Base-by-base conservation (phyloP, 2,888 invertebrate genomes). In the Resseliella maxima region DNA sequence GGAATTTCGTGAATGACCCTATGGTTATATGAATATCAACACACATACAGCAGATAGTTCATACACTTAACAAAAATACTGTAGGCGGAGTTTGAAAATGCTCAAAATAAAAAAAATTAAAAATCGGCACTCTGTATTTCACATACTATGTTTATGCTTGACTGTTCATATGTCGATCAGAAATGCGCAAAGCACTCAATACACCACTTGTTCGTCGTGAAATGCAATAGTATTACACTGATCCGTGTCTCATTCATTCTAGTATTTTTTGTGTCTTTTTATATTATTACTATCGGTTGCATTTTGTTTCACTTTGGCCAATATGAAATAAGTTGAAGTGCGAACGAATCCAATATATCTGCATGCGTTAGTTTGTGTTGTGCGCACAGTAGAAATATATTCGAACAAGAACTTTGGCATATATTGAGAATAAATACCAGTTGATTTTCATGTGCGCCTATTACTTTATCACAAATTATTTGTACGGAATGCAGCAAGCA, bases 381-480 rank as follows among this genome's bases (percentile, higher is more conserved):
- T 72, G 31, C 72, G 72, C 31, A 72, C 72, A 31, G 59, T 21
- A 15, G 18, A 2, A 12, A 18, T 21, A 50, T 50, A 50, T 27
- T 64, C 31, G 64, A 54, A 54, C 27, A 64, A 18, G 1, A 3
- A 24, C 36, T 35, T 1, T 81, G 1, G 5, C 36, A 35, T 36
- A 21, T 36, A 27, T 64, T 64, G 27, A 31, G 31, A 64, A 64
- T 64, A 31, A 27, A 64, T 64, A 15, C 27, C 31, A 31, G 15
- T 31, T 64, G 64, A 6, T 27, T 31, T 64, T 27, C 46, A 27
- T 85, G 85, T 46, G 41, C 36, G 45, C 85, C 31, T 85, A 46
- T 45, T 85, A 85, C 85, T 85, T 85, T 85, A 85, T 85, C 85
- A 85, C 41, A 45, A 85, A 85, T 85, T 85, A 27, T 41, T 85